Percentiles rank a stretch among this genome's conserved stretches.
Conservation (phyloP, 2,888 invertebrate species). For the Malthinus seriepunctatus region DNA sequence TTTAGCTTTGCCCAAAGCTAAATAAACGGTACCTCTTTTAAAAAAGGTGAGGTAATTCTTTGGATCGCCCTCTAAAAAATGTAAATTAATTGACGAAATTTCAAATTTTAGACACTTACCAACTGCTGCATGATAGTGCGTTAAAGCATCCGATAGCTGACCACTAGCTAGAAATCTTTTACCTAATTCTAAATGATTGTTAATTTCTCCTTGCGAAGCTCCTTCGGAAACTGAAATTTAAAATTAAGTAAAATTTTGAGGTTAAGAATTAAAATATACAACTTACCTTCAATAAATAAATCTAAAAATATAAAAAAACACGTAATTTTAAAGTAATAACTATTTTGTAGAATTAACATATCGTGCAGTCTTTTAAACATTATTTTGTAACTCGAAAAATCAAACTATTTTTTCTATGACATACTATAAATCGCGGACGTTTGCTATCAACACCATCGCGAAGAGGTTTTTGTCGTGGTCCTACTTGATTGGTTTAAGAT, state of each 20-base stretch:
- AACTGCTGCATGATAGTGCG: constrained; percentile 97
- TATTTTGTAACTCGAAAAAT: not conserved
- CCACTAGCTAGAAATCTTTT: constrained; percentile 89
- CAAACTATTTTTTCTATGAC: not conserved
- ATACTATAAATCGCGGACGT: not conserved
- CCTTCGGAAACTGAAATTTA: constrained; percentile 67
- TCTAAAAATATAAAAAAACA: constrained; percentile 70
- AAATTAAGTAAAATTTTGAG: constrained; percentile 29
- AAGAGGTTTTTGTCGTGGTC: constrained; percentile 21
- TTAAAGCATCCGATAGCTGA: constrained; percentile 92
- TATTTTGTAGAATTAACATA: constrained; percentile 57
- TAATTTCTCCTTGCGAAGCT: constrained; percentile 76
- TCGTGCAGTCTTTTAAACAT: constrained; percentile 47
- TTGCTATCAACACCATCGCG: not conserved
- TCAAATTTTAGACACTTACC: constrained; percentile 62
- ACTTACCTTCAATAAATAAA: constrained; percentile 70
- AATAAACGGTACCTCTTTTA: constrained; percentile 92
- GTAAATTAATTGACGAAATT: not conserved
- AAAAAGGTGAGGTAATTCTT: constrained; percentile 95
- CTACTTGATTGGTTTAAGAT: not conserved
- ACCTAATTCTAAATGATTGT: constrained; percentile 92
- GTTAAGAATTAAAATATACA: constrained; percentile 25
- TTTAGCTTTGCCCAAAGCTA: constrained; percentile 94
- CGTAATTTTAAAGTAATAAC: constrained; percentile 63
- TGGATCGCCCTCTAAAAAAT: constrained; percentile 86